These are phyloP conservation scores for Hippoglossus hippoglossus DNA, from an alignment of 2,797 vertebrate species.

Conservation along the genomic window DNA sequence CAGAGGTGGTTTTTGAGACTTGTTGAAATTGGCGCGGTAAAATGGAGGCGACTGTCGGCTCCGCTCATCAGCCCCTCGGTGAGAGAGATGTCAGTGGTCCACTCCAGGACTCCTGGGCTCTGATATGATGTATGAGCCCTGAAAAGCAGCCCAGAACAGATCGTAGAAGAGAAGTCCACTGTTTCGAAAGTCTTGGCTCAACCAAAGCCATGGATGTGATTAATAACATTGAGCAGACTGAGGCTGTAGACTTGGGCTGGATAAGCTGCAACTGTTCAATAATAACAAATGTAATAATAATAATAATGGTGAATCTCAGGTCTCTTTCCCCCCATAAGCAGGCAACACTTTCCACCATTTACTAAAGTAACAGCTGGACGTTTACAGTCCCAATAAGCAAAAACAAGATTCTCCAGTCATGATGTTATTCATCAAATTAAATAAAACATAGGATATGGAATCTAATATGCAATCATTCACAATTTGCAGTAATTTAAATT, in stretches of 20 bases:
- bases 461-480: no score
- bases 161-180: constrained; percentile 59
- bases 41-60: constrained; percentile 47
- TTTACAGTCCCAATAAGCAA: no score
- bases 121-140: constrained; percentile 70
- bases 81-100: constrained; percentile 73
- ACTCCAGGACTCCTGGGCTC: constrained; percentile 52
- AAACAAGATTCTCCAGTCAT: no score
- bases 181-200: constrained; percentile 37
- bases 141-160: constrained; percentile 44
- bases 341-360: not conserved
- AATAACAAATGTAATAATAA: not conserved
- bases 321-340: not conserved
- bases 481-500: no score
- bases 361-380: no score
- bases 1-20: constrained; percentile 49
- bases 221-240: constrained; percentile 30
- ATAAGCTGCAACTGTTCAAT: constrained; percentile 5
- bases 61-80: constrained; percentile 48
- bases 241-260: not conserved
- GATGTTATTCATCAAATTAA: no score
- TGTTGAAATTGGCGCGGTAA: constrained; percentile 78
- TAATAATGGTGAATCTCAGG: not conserved
- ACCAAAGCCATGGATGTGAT: constrained; percentile 47
- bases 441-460: no score